Evolutionary conservation across 2,113 vertebrate genomes (phyloP).

Genomic region (Neotoma lepida): DNA sequence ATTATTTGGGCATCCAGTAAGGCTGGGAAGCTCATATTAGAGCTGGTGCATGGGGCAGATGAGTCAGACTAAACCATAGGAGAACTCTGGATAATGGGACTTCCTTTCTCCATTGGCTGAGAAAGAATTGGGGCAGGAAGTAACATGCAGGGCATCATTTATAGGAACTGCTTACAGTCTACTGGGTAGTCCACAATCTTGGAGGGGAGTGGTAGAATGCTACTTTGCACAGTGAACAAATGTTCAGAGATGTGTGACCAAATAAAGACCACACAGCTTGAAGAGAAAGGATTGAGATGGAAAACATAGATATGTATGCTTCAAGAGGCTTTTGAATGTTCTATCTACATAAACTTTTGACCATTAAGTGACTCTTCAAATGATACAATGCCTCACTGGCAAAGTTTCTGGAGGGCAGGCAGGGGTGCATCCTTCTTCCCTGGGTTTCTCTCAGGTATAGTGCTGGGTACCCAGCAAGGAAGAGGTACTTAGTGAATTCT

Average conservation of each 20-base stretch:
- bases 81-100: not conserved
- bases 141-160: not conserved
- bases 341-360: too few species aligned
- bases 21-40: not conserved
- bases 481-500: not conserved
- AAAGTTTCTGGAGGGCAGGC: not conserved
- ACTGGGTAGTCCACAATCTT: not conserved
- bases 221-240: not conserved
- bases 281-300: not conserved
- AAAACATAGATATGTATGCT: not conserved
- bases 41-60: not conserved
- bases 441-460: not conserved
- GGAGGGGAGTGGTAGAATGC: not conserved
- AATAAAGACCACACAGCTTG: not conserved
- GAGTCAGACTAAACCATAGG: not conserved
- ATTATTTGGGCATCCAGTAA: not conserved
- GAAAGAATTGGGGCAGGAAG: not conserved
- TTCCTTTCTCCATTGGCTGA: not conserved
- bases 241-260: not conserved
- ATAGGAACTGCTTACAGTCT: not conserved
- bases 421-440: not conserved
- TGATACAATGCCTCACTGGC: not conserved
- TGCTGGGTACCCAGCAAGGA: not conserved
- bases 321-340: not conserved
- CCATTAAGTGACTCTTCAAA: not conserved